A percentile compares a stretch with the other conserved stretches of the same genome.
Conservation (phyloP, 2,888 invertebrate genomes). For the Xylota segnis region DNA sequence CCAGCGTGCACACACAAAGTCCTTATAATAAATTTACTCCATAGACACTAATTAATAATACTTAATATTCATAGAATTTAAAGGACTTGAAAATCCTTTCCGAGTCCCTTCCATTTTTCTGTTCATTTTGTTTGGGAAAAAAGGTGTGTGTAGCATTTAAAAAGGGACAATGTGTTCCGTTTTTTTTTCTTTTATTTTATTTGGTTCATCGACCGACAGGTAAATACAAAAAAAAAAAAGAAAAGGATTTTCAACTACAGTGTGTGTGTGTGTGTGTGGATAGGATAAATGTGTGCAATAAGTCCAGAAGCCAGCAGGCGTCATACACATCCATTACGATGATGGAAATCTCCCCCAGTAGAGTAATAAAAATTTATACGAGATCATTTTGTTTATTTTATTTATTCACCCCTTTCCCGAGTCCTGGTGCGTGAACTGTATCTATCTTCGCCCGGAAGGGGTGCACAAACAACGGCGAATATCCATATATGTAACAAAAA, state of each 20-base stretch:
- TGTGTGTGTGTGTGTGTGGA: background rate
- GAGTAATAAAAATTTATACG: slow-evolving; percentile 73
- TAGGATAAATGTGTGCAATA: slow-evolving; percentile 17
- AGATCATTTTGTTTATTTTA: slow-evolving; percentile 72
- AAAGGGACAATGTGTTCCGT: slow-evolving; percentile 36
- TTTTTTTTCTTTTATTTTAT: slow-evolving; percentile 21
- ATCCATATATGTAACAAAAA: background rate
- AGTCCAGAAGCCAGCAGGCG: slow-evolving; percentile 69
- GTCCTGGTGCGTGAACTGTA: slow-evolving; percentile 21
- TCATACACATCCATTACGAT: slow-evolving; percentile 73
- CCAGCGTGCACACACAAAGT: slow-evolving; percentile 1
- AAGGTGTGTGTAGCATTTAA: slow-evolving; percentile 12
- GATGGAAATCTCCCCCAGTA: slow-evolving; percentile 74
- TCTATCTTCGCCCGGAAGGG: slow-evolving; percentile 36
- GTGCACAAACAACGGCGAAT: slow-evolving; percentile 18
- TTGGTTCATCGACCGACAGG: slow-evolving; percentile 50
- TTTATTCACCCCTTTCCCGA: slow-evolving; percentile 72
- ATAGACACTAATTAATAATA: slow-evolving; percentile 76
- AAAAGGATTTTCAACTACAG: slow-evolving; percentile 7
- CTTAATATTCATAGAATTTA: slow-evolving; percentile 76
- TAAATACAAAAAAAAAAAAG: slow-evolving; percentile 23
- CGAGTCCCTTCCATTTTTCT: background rate
- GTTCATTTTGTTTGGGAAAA: slow-evolving; percentile 10
- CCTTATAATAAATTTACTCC: slow-evolving; percentile 70
- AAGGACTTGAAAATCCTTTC: slow-evolving; percentile 74